phyloP scores from a whole-genome alignment of 2,888 invertebrate genomes.

The Sarcophaga rosellei region DNA sequence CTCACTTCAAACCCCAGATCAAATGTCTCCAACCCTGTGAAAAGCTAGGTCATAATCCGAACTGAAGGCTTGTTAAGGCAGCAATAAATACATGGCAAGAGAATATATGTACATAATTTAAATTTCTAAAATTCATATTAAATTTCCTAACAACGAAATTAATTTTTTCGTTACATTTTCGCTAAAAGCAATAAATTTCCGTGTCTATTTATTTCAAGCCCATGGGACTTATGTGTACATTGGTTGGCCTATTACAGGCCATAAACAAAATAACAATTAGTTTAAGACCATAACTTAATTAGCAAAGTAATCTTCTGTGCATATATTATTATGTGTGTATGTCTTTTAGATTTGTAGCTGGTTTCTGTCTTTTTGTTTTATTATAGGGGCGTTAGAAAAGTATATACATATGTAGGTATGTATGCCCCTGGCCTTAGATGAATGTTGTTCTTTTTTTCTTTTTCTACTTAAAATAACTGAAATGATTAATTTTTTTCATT shows the following conservation, averaged over 20 bases:
- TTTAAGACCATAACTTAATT: constrained; percentile 31
- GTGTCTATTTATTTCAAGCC: neutral
- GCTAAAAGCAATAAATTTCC: neutral
- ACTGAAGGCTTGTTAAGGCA: too few relatives aligned
- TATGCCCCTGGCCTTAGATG: neutral
- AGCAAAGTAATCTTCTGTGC: constrained; percentile 4
- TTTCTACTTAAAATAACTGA: neutral
- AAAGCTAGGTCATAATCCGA: too few relatives aligned
- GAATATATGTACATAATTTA: too few relatives aligned
- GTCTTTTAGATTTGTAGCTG: neutral
- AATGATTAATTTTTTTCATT: neutral
- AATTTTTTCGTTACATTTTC: too few relatives aligned
- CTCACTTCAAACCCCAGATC: too few relatives aligned
- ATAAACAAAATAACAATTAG: constrained; percentile 20
- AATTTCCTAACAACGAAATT: neutral
- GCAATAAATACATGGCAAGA: too few relatives aligned
- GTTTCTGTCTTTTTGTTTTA: neutral
- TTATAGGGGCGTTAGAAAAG: neutral
- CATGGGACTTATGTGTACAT: neutral
- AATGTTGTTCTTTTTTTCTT: neutral
- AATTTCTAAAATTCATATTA: neutral
- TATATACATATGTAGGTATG: too few relatives aligned
- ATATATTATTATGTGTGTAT: neutral
- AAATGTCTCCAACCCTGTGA: too few relatives aligned
- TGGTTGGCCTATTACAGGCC: constrained; percentile 4